Evolutionary conservation across 2,797 vertebrate genomes (phyloP).

Genomic region (Catostomus latipinnis): DNA sequence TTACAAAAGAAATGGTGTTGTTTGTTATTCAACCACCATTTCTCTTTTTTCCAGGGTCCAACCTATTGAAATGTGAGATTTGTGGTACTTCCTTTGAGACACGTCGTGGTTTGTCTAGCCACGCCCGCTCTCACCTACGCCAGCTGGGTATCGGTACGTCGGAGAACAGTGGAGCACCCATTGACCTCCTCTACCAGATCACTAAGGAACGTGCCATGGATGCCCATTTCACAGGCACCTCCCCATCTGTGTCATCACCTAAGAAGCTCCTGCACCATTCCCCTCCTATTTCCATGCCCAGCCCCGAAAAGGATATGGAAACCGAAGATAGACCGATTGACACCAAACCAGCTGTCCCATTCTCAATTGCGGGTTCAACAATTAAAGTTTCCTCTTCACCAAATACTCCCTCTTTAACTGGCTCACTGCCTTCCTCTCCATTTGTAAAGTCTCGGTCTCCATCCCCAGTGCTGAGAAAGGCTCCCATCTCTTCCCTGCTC

Average conservation of each 20-base stretch:
- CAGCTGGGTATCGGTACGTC: conserved; percentile 88
- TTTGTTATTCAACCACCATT: too few relatives aligned
- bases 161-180: conserved; percentile 88
- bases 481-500: conserved; percentile 83
- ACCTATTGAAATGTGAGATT: conserved; percentile 83
- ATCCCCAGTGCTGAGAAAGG: conserved; percentile 89
- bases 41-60: conserved; percentile 39
- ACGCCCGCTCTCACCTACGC: conserved; percentile 89
- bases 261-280: conserved; percentile 67
- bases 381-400: conserved; percentile 67
- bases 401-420: conserved; percentile 69
- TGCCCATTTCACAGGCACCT: conserved; percentile 52
- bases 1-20: too few relatives aligned
- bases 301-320: conserved; percentile 62
- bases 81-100: conserved; percentile 89
- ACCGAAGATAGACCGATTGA: conserved; percentile 74
- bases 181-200: conserved; percentile 88
- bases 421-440: conserved; percentile 68
- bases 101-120: conserved; percentile 88
- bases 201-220: conserved; percentile 82
- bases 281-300: conserved; percentile 19
- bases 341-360: conserved; percentile 62
- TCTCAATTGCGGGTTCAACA: conserved; percentile 68
- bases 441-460: conserved; percentile 72
- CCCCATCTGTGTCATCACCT: conserved; percentile 61